These are phyloP conservation scores for Alviniconcha marisindica DNA, from an alignment of 1,140 invertebrate species.

Conservation along the genomic window DNA sequence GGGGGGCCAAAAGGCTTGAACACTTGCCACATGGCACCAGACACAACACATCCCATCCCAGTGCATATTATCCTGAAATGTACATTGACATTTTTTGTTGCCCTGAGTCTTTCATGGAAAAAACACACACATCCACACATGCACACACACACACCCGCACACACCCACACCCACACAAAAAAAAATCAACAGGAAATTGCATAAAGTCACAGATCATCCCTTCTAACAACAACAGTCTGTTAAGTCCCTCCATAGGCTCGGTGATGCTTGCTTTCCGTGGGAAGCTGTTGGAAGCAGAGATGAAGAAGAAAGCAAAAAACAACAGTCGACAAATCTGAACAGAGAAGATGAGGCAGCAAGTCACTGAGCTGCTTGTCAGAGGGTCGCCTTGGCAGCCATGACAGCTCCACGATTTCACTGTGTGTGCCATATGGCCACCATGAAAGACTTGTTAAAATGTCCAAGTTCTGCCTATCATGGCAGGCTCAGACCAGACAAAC, in stretches of 20 bases:
- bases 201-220: conserved; percentile 33
- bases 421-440: background rate
- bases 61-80: conserved; percentile 22
- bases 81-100: conserved; percentile 17
- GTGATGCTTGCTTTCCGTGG: background rate
- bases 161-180: background rate
- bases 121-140: background rate
- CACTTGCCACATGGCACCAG: background rate
- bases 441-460: conserved; percentile 19
- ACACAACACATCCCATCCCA: background rate
- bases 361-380: background rate
- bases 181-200: conserved; percentile 31
- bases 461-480: background rate
- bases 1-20: too few relatives aligned
- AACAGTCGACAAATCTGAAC: background rate
- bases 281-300: conserved; percentile 12
- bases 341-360: conserved; percentile 2
- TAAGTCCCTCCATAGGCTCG: background rate
- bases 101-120: conserved; percentile 21
- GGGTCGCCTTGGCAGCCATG: background rate
- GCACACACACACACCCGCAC: background rate
- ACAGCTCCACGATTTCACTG: background rate
- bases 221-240: background rate
- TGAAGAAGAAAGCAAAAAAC: background rate
- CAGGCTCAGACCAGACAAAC: background rate